phyloP scores from a whole-genome alignment of 1,140 invertebrate genomes.

The Schlechtendalia chinensis region DNA sequence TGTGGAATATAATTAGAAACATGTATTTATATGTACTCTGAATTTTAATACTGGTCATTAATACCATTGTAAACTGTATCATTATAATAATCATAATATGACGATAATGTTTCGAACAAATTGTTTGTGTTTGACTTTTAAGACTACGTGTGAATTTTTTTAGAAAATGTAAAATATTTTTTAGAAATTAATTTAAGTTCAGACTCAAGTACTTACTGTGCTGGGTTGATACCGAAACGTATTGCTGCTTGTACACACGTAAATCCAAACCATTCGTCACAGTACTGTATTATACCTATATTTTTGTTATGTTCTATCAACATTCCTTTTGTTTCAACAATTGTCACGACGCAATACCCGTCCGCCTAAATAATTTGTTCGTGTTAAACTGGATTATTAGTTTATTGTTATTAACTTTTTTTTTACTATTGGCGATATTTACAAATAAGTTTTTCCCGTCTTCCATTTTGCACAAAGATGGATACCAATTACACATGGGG shows the following conservation, averaged over 20 bases:
- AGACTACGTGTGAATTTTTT: no score
- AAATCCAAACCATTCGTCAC: conserved; percentile 13
- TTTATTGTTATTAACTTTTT: no score
- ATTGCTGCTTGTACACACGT: conserved; percentile 18
- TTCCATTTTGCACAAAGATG: background rate
- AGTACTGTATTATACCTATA: conserved; percentile 17
- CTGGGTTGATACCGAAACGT: conserved; percentile 14
- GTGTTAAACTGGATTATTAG: background rate
- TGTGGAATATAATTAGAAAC: background rate
- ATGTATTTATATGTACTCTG: no score
- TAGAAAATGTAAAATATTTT: no score
- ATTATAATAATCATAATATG: no score
- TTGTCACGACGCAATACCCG: conserved; percentile 28
- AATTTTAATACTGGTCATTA: no score
- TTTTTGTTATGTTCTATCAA: conserved; percentile 17
- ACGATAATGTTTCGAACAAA: no score
- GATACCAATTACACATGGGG: conserved; percentile 27
- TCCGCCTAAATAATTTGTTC: background rate
- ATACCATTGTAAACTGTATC: no score
- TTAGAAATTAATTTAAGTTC: no score
- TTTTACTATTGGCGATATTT: no score
- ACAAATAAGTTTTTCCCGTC: conserved; percentile 1
- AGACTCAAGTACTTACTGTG: conserved; percentile 22
- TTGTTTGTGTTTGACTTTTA: no score
- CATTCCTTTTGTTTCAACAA: conserved; percentile 14